Conservation (phyloP, 1,140 invertebrate species). For the Hyles euphorbiae region DNA sequence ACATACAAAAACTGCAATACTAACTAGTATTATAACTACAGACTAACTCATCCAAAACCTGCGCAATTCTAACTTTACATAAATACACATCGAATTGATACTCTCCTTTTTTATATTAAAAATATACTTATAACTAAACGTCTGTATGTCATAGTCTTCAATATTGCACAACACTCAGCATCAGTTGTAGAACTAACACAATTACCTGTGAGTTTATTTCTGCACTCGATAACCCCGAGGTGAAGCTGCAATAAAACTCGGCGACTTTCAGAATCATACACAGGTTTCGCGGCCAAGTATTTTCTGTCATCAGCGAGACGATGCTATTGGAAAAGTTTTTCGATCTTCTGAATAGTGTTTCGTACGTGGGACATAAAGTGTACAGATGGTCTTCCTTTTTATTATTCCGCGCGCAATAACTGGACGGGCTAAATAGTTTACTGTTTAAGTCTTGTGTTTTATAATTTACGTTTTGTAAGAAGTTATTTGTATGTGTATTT, state of each 20-base stretch:
- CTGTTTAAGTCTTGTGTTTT: conserved; percentile 30
- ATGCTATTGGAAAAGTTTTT: conserved; percentile 68
- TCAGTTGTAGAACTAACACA: neutral
- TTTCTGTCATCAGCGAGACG: conserved; percentile 55
- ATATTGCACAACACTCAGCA: neutral
- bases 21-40: too few relatives aligned
- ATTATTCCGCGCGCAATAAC: conserved; percentile 48
- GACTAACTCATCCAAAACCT: too few relatives aligned
- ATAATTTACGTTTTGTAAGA: too few relatives aligned
- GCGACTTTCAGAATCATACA: conserved; percentile 10
- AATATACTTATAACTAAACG: too few relatives aligned
- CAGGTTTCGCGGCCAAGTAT: conserved; percentile 45
- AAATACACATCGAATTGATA: too few relatives aligned
- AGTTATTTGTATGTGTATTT: too few relatives aligned
- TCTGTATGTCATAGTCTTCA: too few relatives aligned
- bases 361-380: conserved; percentile 56
- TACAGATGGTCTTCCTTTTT: conserved; percentile 46
- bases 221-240: conserved; percentile 13
- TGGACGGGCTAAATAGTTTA: conserved; percentile 39
- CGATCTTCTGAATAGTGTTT: conserved; percentile 61
- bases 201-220: neutral
- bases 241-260: conserved; percentile 46
- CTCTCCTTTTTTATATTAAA: too few relatives aligned
- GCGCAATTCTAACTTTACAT: too few relatives aligned
- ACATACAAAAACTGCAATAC: too few relatives aligned